phyloP scores from a whole-genome alignment of 2,797 vertebrate genomes.

The Alca torda region DNA sequence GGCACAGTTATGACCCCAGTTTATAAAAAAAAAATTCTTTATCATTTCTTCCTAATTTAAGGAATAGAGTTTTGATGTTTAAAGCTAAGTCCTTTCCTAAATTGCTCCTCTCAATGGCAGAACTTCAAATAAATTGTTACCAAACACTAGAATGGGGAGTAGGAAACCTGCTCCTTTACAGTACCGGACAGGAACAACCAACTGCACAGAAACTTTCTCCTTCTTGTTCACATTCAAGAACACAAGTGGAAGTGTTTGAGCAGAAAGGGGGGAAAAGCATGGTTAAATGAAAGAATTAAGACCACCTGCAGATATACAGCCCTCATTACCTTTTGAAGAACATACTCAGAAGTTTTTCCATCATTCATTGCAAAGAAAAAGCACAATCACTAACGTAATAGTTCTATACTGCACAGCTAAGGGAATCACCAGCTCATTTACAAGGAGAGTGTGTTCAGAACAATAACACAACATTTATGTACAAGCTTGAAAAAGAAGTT shows the following conservation, averaged over 20 bases:
- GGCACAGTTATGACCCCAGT: not conserved
- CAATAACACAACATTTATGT: not conserved
- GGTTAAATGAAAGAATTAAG: not conserved
- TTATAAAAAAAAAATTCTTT: not conserved
- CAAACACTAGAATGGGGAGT: not conserved
- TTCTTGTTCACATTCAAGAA: not conserved
- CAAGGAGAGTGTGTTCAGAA: not conserved
- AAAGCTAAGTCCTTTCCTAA: not conserved
- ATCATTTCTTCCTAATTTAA: not conserved
- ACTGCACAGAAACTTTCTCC: not conserved
- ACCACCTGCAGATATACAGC: not conserved
- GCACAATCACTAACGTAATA: not conserved
- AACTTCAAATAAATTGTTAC: not conserved
- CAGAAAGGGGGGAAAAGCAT: rapidly evolving
- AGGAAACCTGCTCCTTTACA: not conserved
- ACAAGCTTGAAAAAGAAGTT: not conserved
- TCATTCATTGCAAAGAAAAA: not conserved
- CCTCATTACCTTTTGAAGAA: not conserved
- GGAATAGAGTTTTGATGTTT: not conserved
- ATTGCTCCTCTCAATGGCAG: not conserved
- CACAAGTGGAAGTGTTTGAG: not conserved
- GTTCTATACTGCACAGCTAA: not conserved
- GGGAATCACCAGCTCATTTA: not conserved
- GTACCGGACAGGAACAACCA: not conserved
- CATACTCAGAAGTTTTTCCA: not conserved